phyloP scores from a whole-genome alignment of 2,888 invertebrate genomes.

The Julus scanicus region DNA sequence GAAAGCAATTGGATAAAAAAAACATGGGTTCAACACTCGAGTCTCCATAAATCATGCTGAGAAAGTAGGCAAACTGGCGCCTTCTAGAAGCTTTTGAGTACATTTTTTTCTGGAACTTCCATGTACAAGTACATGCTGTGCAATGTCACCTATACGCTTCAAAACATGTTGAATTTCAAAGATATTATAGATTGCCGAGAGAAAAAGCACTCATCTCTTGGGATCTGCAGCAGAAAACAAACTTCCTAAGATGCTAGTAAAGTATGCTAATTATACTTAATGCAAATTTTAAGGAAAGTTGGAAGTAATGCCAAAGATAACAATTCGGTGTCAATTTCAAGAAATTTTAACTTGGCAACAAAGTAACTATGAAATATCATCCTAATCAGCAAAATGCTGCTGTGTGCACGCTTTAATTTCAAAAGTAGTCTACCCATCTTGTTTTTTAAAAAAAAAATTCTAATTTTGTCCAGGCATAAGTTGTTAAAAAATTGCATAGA shows the following conservation, averaged over 20 bases:
- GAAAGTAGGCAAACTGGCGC: conserved; percentile 21
- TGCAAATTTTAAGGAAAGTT: neutral
- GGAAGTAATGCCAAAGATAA: neutral
- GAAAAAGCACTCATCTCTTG: neutral
- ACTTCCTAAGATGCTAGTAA: conserved; percentile 16
- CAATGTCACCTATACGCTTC: neutral
- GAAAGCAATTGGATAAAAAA: neutral
- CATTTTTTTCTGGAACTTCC: neutral
- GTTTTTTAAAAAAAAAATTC: too few species aligned
- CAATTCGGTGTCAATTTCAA: too few species aligned
- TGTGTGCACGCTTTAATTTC: too few species aligned
- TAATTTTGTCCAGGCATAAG: too few species aligned
- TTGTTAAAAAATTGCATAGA: too few species aligned
- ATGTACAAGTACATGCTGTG: neutral
- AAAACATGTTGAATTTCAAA: neutral
- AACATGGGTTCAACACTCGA: neutral
- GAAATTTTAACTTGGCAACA: neutral
- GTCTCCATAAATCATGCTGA: conserved; percentile 14
- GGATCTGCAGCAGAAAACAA: neutral
- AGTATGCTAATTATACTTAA: neutral
- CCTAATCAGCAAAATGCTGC: too few species aligned
- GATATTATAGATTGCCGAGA: neutral
- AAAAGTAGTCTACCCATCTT: too few species aligned
- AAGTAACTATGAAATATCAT: neutral
- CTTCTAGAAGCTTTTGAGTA: neutral